phyloP scores from a whole-genome alignment of 2,888 invertebrate species.

The Sarcophaga rosellei region DNA sequence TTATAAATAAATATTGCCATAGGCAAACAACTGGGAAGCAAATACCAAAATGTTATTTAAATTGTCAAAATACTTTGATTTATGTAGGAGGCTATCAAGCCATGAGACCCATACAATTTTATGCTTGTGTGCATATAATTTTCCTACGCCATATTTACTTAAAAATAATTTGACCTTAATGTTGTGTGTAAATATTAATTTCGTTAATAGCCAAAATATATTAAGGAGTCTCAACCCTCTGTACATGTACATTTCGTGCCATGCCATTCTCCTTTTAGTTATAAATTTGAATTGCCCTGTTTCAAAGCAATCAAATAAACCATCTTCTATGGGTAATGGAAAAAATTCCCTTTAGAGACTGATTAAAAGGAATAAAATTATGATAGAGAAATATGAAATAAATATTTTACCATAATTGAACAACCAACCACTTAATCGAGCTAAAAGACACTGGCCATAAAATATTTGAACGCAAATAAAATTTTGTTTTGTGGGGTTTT shows the following conservation, averaged over 20 bases:
- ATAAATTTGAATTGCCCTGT: neutral
- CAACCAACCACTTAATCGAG: no score
- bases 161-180: conserved; percentile 45
- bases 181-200: conserved; percentile 44
- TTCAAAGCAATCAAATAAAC: neutral
- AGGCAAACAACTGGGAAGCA: neutral
- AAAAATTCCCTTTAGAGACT: no score
- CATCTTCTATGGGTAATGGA: no score
- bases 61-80: neutral
- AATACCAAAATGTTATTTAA: neutral
- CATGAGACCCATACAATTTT: neutral
- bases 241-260: neutral
- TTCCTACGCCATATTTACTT: neutral
- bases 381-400: no score
- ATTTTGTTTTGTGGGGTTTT: no score
- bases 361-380: no score
- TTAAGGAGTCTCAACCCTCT: neutral
- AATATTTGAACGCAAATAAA: no score
- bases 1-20: neutral
- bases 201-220: neutral
- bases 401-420: no score
- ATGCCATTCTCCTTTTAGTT: no score
- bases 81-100: neutral
- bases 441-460: no score
- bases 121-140: neutral